Evolutionary conservation across 2,797 vertebrate species (phyloP), one percentile per base, ranked within the genome.

Genomic region (Cyprinella venusta): DNA sequence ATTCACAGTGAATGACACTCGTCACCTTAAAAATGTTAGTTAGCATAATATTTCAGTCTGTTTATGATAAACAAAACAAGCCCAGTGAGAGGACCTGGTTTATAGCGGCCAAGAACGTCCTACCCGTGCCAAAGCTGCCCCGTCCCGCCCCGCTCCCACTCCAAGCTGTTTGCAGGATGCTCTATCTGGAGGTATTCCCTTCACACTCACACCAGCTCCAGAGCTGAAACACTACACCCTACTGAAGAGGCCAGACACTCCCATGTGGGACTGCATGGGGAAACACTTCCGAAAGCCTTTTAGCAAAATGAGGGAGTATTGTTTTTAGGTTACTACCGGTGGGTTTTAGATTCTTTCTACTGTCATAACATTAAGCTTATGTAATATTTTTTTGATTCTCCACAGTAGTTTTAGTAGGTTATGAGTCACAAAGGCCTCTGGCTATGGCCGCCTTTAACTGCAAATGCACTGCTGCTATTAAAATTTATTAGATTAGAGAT

Each of bases 121-220:
- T 6, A 74, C 56, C 69, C 0, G 56, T 82, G 84, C 84, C 80
- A 85, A 59, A 45, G 59, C 36, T 18, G 30, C 67, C 68, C 67
- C 40, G 8, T 8, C 40, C 40, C 48, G 42, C 68, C 64, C 52
- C 5, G n/a, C 45, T 63, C 61, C 38, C 40, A 7, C 33, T 50
- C 24, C 86, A 82, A 84, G 69, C 80, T 83, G 80, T 83, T 71
- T 67, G 52, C 77, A 85, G 77, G 84, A 80, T 82, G 70, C 50
- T 76, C 61, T 18, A 83, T 83, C 75, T 71, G 75, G 82, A 83
- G 75, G 74, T 70, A 64, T 83, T 81, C 79, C 76, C 84, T 86
- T 38, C 72, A 42, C 84, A 21, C 68, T 71, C 21, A 63, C 67
- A 42, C 48, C 76, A 54, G 76, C 64, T 63, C 18, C 38, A 84